A percentile compares a stretch with the other conserved stretches of the same genome.
phyloP scores from a whole-genome alignment of 2,113 vertebrate genomes.

The Triplophysa siluroides region DNA sequence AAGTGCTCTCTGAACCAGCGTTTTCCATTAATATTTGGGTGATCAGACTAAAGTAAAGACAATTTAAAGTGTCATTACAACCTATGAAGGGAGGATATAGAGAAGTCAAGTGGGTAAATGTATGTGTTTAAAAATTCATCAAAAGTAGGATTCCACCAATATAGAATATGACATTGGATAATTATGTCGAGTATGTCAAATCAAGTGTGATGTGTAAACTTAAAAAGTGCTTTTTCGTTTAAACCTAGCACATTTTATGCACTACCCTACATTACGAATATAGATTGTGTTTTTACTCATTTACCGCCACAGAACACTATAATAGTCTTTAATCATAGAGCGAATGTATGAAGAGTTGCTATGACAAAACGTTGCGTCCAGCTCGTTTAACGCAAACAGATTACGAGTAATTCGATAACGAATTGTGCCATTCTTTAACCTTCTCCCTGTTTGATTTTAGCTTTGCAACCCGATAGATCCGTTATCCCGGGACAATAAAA shows the following conservation, averaged over 20 bases:
- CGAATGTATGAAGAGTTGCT: conserved; percentile 57
- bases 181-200: too few species aligned
- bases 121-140: not conserved
- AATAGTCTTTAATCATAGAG: conserved; percentile 2
- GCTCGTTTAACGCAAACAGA: conserved; percentile 62
- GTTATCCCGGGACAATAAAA: conserved; percentile 64
- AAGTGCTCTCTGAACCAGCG: not conserved
- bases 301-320: conserved; percentile 9
- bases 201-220: not conserved
- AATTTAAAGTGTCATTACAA: not conserved
- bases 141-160: too few species aligned
- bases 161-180: too few species aligned
- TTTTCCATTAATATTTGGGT: not conserved
- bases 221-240: not conserved
- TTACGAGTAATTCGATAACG: conserved; percentile 76
- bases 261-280: not conserved
- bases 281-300: conserved; percentile 1
- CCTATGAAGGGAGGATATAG: not conserved
- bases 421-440: conserved; percentile 67
- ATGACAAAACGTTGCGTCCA: conserved; percentile 65
- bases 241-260: not conserved
- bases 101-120: not conserved
- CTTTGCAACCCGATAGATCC: conserved; percentile 69
- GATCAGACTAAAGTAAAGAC: not conserved
- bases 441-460: conserved; percentile 63